Percentiles rank a stretch among this genome's conserved stretches.
Evolutionary conservation across 2,888 invertebrate genomes (phyloP).

Genomic region (Saturnia japonica): DNA sequence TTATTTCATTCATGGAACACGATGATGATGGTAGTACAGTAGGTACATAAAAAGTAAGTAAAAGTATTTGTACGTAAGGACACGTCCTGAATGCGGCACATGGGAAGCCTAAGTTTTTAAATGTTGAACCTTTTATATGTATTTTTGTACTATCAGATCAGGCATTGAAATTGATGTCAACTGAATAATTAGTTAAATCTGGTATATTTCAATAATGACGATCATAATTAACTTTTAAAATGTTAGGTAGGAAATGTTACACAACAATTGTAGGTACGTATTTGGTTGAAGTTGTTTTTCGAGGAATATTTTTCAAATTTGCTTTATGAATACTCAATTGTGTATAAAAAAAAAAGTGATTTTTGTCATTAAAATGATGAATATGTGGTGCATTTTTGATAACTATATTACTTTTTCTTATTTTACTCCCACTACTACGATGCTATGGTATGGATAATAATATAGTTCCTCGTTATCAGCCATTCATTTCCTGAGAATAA

Average conservation of each 20-base stretch:
- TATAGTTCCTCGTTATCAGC: not conserved
- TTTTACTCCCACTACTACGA: too few relatives aligned
- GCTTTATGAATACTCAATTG: constrained; percentile 2
- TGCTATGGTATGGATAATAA: not conserved
- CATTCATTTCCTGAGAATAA: not conserved
- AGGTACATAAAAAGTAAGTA: too few relatives aligned
- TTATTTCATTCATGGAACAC: not conserved
- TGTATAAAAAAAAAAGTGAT: not conserved
- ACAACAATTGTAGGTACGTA: not conserved
- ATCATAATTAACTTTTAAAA: not conserved
- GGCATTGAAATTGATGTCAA: not conserved
- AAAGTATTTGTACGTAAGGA: not conserved
- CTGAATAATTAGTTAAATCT: not conserved
- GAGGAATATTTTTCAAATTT: constrained; percentile 8
- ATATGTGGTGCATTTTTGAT: not conserved
- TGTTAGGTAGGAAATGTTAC: not conserved
- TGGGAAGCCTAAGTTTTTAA: too few relatives aligned
- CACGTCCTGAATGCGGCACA: not conserved
- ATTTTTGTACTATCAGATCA: not conserved
- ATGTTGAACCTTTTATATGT: too few relatives aligned
- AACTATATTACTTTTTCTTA: not conserved
- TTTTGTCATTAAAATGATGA: not conserved
- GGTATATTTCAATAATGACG: not conserved
- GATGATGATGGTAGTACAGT: too few relatives aligned
- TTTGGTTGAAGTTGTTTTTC: not conserved